Evolutionary conservation across 2,797 vertebrate genomes (phyloP), one percentile per base, ranked within the genome.

Genomic region (Gouania willdenowi): DNA sequence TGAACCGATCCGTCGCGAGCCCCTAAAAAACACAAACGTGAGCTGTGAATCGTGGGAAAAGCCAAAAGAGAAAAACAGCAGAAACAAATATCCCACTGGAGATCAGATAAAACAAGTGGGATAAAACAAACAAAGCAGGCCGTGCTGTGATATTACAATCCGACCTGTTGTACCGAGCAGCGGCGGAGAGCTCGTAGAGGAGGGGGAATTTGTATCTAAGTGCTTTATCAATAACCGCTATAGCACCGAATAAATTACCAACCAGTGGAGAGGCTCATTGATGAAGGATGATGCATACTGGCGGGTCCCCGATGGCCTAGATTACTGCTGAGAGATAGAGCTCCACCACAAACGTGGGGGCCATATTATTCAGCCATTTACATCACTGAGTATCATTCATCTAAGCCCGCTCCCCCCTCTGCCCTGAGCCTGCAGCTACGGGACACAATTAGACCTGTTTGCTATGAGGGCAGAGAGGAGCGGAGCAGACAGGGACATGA

Each of bases 181-280:
- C 56, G 81, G 63, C 87, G 83, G 84, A 84, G 75, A 62, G 75
- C 49, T 14, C 45, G 62, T 46, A 60, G 56, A 28, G 45, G 22
- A 21, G 26, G 26, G 54, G 61, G 51, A 63, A 79, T 82, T 86
- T 82, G 81, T 54, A 76, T 81, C 88, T 87, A 91, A 90, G 85
- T 80, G 84, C 72, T 91, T 93, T 90, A 92, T 90, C 91, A 92
- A 91, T 89, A 91, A 87, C 83, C 56, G 62, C 85, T 60, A 83
- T 62, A 78, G 79, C 84, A 33, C 66, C 79, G 86, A 87, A 91
- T 91, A 91, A 87, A 91, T 92, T 88, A 90, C 87, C 73, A 52
- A 79, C 87, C 82, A 75, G 72, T 62, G 31, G 79, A 84, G 66
- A 74, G 78, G 30, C 79, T 88, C 82, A 79, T 85, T 86, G 75